Base-by-base conservation (phyloP, 2,113 vertebrate species). In the Leptodactylus fuscus region DNA sequence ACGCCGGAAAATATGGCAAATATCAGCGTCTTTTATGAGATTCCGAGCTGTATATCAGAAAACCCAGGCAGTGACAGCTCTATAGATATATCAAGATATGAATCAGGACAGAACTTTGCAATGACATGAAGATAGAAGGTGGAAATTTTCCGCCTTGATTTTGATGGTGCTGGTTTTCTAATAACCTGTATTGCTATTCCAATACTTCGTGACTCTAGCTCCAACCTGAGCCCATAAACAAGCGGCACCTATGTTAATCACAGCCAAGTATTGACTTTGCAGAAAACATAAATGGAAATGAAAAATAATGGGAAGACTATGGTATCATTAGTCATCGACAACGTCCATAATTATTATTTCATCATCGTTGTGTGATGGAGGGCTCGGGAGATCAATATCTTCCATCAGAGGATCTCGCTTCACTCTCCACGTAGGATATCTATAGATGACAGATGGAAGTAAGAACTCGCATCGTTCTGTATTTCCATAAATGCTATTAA, bases 271-370 rank as follows among this genome's bases (percentile, higher is more conserved):
- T 71, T 53, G 67, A 71, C 67, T 82, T 71, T 34, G 10, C 32
- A 29, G 48, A 48, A 29, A n/a, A 49, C 34, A n/a, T 49, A 65
- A 82, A 69, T 51, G 18, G 8, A 82, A 82, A 34, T 55, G 18
- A 53, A 69, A 70, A 81, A 27, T n/a, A 82, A 82, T 53, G 67
- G 29, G 49, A 71, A 24, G 67, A 6, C 29, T 53, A 36, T 38
- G 4, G 65, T 4, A 48, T 36, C 27, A 71, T 82, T 55, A 82
- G 29, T 82, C 81, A 70, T 67, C 22, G 6, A 27, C 65, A 24
- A 15, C 29, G 53, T 29, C 49, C 46, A 24, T 10, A 34, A 82
- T 41, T 71, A 82, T 82, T 82, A 82, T 82, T 53, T 55, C 62
- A 82, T 71, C 81, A 82, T 71, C n/a, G 5, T 20, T 51, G 49